Percentiles rank a stretch among this genome's conserved stretches.
These are phyloP conservation scores for Crocuta crocuta DNA, from an alignment of 2,113 vertebrate genomes.

Conservation along the genomic window DNA sequence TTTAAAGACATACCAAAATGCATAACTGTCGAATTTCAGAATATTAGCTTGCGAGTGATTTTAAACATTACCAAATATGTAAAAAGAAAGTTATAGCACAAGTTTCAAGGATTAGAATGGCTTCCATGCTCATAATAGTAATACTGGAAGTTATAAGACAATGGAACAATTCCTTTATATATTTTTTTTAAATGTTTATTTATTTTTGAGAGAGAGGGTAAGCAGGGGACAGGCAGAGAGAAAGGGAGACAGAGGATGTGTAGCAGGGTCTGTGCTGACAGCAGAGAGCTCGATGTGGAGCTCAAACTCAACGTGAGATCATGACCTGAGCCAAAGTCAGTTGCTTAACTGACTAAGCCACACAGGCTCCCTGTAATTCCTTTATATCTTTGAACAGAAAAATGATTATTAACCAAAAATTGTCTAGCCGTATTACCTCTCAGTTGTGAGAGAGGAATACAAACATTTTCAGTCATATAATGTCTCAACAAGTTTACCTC, in stretches of 20 bases:
- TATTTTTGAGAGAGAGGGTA: too few relatives aligned
- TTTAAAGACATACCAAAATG: background rate
- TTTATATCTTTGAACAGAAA: background rate
- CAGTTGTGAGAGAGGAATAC: conserved; percentile 5
- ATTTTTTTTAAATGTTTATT: too few relatives aligned
- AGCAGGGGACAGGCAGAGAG: too few relatives aligned
- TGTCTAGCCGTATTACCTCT: background rate
- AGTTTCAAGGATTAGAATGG: background rate
- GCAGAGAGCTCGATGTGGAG: too few relatives aligned
- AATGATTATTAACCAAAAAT: background rate
- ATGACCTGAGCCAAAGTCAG: too few relatives aligned
- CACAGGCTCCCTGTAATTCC: too few relatives aligned
- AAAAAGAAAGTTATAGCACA: background rate
- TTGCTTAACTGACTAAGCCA: too few relatives aligned
- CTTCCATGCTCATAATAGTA: background rate
- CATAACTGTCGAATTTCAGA: background rate
- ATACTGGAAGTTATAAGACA: background rate
- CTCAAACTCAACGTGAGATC: too few relatives aligned
- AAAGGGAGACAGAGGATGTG: too few relatives aligned
- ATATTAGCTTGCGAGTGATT: conserved; percentile 3
- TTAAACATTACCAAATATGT: conserved; percentile 1
- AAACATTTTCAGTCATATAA: background rate
- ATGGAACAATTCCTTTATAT: background rate
- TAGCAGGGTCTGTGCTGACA: too few relatives aligned
- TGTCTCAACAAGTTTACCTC: background rate